Evolutionary conservation across 2,113 vertebrate genomes (phyloP), one percentile per base, ranked within the genome.

Genomic region (Actinemys pallida): DNA sequence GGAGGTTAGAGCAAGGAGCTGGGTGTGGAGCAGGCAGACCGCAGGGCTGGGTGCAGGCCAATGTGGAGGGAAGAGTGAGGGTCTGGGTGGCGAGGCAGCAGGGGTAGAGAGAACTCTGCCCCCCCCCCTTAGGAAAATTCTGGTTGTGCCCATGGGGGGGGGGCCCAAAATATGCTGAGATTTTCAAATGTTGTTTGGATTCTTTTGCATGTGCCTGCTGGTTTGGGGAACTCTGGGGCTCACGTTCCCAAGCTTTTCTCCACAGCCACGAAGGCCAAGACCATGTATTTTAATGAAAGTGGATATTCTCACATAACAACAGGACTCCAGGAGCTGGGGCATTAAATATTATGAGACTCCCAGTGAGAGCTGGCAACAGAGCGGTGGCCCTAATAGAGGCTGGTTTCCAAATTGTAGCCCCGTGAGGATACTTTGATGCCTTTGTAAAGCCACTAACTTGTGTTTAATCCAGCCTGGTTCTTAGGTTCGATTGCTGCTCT

Each of bases 341-440:
- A 47, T 53, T 65, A 35, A 50, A 85, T 89, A 35, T 78, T 84
- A 6, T 22, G 1, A 0, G 57, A 81, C 17, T 52, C 57, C 13
- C 42, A 50, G 0, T 5, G 81, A 2, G 14, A 81, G 65, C 8
- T 12, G 25, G 9, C 0, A 1, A 16, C 65, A 11, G 1, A 35
- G 47, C 0, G 0, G n/a, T 5, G 83, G 42, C 62, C 11, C 57
- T 62, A 29, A 31, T 13, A 31, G 57, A 31, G 27, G 57, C 27
- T 62, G 57, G 57, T 14, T 62, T 62, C 57, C 57, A 62, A 29
- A 31, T 31, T 31, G 57, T 16, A 62, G 20, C 1, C 8, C 75
- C 2, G 0, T 2, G 14, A 0, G 1, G 45, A 76, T 78, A 13
- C 45, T 47, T 25, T 24, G 75, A 47, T 10, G 42, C 45, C 45